Evolutionary conservation across 2,113 vertebrate species (phyloP), one percentile per base, ranked within the genome.

Genomic region (Melozone crissalis): DNA sequence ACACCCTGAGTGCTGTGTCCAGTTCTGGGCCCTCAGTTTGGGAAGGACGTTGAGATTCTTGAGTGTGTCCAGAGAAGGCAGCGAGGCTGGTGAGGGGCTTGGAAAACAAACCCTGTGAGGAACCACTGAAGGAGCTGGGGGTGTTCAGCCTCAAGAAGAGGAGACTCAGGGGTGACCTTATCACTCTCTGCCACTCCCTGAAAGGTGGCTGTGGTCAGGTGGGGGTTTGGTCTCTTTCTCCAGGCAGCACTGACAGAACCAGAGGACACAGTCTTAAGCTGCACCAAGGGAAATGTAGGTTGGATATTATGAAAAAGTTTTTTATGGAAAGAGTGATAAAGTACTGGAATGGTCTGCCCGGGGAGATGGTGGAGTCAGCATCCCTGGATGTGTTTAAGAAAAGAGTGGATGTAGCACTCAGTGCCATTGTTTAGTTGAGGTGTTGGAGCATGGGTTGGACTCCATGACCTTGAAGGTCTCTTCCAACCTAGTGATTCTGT

Each of bases 31-130:
- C n/a, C 58, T 59, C 23, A 59, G n/a, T 59, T 35, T 37, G 58
- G 58, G n/a, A 37, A 37, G 58, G 23, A 59, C 5, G 0, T 37
- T 35, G n/a, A 37, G n/a, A 35, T 3, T 1, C 10, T 37, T 5
- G n/a, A 59, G 58, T 5, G 3, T 5, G 5, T 24, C 57, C 58
- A n/a, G n/a, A n/a, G n/a, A n/a, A n/a, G n/a, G n/a, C n/a, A 37
- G 3, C 5, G 3, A 35, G n/a, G 57, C n/a, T 37, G n/a, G 58
- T 17, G n/a, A 59, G 58, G n/a, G 58, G 58, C n/a, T 59, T 4
- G n/a, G 58, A 59, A 17, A n/a, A 59, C n/a, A 59, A 37, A 9
- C n/a, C n/a, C 23, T 37, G n/a, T 17, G 58, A 59, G 58, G 58
- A 59, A 26, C 0, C 7, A 26, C 23, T 59, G 58, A 59, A n/a